Evolutionary conservation across 2,797 vertebrate genomes (phyloP), one percentile per base, ranked within the genome.

Genomic region (Anguilla pacifica): DNA sequence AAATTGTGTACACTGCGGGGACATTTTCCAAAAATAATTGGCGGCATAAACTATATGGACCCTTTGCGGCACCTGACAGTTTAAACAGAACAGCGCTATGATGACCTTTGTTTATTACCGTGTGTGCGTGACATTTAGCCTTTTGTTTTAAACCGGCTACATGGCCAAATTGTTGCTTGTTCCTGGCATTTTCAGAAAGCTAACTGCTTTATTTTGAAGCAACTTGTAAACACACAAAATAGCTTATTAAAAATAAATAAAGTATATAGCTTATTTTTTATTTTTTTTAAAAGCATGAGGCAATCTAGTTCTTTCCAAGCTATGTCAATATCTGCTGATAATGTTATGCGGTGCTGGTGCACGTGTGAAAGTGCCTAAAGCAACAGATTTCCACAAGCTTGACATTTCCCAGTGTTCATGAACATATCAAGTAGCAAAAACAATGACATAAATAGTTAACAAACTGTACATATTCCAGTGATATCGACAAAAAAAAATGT

Each of bases 11-110:
- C 25, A 81, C 39, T 81, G 43, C 7, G 2, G 17, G 46, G 46
- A 15, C 43, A 79, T 79, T 19, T 79, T 46, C 74, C 74, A 79
- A 82, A 49, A 51, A 25, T 82, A 51, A 82, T 19, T 79, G 74
- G 35, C 13, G 0, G 22, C 13, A 2, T 35, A 82, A 1, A 19
- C 46, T 82, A 49, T 51, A n/a, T 3, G 13, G 79, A 82, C 22
- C 6, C 9, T 49, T 49, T 82, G 25, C 25, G 19, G 6, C 43
- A 79, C 15, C 15, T 79, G 74, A 39, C 72, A n/a, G 72, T 74
- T 74, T 74, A 31, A 22, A 74, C 17, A 17, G 13, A 17, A 19
- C 31, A 79, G 13, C 39, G 28, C 28, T 31, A 79, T 79, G 35
- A 15, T 43, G 39, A 79, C 74, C 74, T 39, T 79, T 43, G 39